A percentile compares a stretch with the other conserved stretches of the same genome.
Conservation (phyloP, 2,797 vertebrate genomes). For the Acrossocheilus wenchowensis region DNA sequence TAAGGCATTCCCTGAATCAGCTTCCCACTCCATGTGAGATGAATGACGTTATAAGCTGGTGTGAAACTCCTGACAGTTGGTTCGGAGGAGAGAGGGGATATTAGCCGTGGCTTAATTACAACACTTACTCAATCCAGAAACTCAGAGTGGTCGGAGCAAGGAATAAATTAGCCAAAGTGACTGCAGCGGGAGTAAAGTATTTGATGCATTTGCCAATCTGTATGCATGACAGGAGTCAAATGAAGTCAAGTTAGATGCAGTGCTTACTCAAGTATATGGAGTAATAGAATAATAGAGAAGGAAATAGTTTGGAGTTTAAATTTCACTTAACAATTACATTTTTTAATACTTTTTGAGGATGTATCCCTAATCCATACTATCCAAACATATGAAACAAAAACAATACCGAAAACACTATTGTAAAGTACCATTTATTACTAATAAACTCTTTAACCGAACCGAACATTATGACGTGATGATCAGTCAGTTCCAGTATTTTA, state of each 20-base stretch:
- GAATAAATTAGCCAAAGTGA: conserved; percentile 22
- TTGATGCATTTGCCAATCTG: conserved; percentile 1
- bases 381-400: background rate
- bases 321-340: background rate
- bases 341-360: background rate
- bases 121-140: conserved; percentile 28
- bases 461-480: background rate
- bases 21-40: conserved; percentile 39
- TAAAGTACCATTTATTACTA: background rate
- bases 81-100: conserved; percentile 34
- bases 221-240: background rate
- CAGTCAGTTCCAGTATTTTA: background rate
- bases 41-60: conserved; percentile 43
- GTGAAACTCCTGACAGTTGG: conserved; percentile 42
- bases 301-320: background rate
- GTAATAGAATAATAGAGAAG: background rate
- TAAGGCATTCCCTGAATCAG: conserved; percentile 34
- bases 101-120: conserved; percentile 45
- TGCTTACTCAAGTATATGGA: background rate
- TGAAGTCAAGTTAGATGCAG: conserved; percentile 20
- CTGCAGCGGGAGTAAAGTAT: conserved; percentile 9
- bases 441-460: background rate
- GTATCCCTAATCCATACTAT: background rate
- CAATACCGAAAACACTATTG: background rate
- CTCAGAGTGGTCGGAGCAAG: background rate